Evolutionary conservation across 2,113 vertebrate genomes (phyloP), one percentile per base, ranked within the genome.

Genomic region (Prionailurus bengalensis): DNA sequence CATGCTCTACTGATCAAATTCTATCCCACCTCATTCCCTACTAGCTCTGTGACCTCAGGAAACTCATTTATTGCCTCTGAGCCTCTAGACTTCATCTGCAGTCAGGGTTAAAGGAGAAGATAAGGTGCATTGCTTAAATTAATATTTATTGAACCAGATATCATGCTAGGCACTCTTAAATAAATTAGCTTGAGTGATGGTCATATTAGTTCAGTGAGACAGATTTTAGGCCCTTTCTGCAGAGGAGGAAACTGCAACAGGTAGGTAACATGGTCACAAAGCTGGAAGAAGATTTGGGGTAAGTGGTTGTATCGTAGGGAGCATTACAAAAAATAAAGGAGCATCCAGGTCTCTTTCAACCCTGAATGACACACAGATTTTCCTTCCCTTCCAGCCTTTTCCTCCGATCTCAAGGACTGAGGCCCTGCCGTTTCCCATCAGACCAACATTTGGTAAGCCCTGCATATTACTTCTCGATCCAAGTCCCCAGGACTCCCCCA

Each of bases 91-190:
- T 73, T 96, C 63, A 39, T 70, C 81, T 91, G 27, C 39, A 94
- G 13, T 23, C 78, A 88, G n/a, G 91, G 51, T 95, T 91, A 93
- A 93, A 96, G 70, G 80, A 80, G n/a, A 92, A 39, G 87, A 78
- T 80, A 48, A 80, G 53, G 73, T 88, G 74, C 74, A 95, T 93
- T 48, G 66, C 23, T 92, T 94, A 90, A 36, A 96, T 94, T 76
- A 82, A 73, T 96, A 76, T 95, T 76, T 97, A 84, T 93, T 84
- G 65, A 97, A 71, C 63, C 58, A 96, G 86, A 81, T 65, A 91
- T 29, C 51, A 15, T 91, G 31, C 81, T 76, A 42, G 65, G 53
- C 36, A 66, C 42, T 94, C 33, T 81, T 76, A 88, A 92, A 91
- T 97, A 97, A 93, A 66, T 91, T 66, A 89, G 33, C 23, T 87